These are phyloP conservation scores for Villa cingulata DNA, from an alignment of 2,888 invertebrate species.

Conservation along the genomic window DNA sequence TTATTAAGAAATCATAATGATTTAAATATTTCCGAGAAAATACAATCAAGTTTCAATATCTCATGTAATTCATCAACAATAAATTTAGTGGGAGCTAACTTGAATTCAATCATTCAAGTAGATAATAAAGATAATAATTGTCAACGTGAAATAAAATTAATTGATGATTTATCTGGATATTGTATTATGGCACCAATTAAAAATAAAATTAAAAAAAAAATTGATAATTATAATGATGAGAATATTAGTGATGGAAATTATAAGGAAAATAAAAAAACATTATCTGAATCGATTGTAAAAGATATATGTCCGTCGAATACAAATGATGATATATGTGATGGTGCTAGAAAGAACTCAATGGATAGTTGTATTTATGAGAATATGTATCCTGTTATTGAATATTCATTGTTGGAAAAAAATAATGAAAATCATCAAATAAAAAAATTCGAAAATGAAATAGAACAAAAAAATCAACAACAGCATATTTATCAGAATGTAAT, in stretches of 20 bases:
- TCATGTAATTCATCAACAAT: slow-evolving; percentile 32
- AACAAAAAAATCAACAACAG: neutral
- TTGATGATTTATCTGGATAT: slow-evolving; percentile 32
- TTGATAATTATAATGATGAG: slow-evolving; percentile 16
- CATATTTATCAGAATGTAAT: slow-evolving; percentile 28
- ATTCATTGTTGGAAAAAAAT: neutral
- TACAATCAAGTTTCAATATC: slow-evolving; percentile 33
- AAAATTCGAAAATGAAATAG: neutral
- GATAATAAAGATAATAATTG: slow-evolving; percentile 3
- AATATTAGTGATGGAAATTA: slow-evolving; percentile 6
- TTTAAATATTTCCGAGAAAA: slow-evolving; percentile 28
- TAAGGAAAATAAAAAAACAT: neutral
- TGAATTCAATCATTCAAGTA: slow-evolving; percentile 16
- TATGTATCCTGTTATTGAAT: slow-evolving; percentile 16
- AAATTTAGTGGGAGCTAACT: slow-evolving; percentile 31
- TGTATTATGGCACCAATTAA: slow-evolving; percentile 34
- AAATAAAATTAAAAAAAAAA: neutral
- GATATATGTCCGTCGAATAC: too few species aligned
- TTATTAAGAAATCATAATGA: slow-evolving; percentile 5
- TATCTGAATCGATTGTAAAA: too few species aligned
- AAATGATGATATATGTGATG: slow-evolving; percentile 1
- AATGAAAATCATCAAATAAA: neutral
- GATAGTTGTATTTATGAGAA: slow-evolving; percentile 28
- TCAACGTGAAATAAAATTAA: too few species aligned
- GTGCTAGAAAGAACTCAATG: slow-evolving; percentile 12